Conservation (phyloP, 2,113 vertebrate genomes). For the Centropus unirufus region DNA sequence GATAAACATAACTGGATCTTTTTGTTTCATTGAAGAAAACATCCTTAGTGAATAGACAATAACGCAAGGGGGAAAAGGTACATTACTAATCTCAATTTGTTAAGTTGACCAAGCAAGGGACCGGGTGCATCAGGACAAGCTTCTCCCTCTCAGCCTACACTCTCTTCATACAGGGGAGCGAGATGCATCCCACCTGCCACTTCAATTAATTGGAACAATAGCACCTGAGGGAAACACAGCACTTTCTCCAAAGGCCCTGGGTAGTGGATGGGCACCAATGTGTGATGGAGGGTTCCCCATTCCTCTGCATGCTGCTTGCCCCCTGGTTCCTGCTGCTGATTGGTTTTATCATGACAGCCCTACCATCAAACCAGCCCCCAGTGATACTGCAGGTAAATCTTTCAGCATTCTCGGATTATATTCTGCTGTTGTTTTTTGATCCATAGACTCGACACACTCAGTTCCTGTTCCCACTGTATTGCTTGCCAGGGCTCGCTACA, state of each 20-base stretch:
- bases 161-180: too few relatives aligned
- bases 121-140: fast-evolving
- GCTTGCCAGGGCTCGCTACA: not conserved
- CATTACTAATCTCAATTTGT: not conserved
- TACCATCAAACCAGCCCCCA: fast-evolving
- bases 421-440: not conserved
- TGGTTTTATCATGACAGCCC: not conserved
- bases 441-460: not conserved
- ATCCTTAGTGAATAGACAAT: not conserved
- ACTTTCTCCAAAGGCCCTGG: not conserved
- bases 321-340: not conserved
- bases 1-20: not conserved
- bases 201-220: fast-evolving
- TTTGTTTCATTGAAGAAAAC: not conserved
- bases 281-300: fast-evolving
- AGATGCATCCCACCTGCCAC: not conserved
- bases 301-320: not conserved
- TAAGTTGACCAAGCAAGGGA: not conserved
- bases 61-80: fast-evolving
- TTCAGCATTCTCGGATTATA: not conserved
- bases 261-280: fast-evolving
- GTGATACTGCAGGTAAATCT: not conserved
- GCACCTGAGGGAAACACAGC: fast-evolving
- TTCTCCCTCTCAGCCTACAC: not conserved
- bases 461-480: not conserved